Evolutionary conservation across 92 coral and sea anemone species (phyloP).

Genomic region (Palythoa heliodiscus): DNA sequence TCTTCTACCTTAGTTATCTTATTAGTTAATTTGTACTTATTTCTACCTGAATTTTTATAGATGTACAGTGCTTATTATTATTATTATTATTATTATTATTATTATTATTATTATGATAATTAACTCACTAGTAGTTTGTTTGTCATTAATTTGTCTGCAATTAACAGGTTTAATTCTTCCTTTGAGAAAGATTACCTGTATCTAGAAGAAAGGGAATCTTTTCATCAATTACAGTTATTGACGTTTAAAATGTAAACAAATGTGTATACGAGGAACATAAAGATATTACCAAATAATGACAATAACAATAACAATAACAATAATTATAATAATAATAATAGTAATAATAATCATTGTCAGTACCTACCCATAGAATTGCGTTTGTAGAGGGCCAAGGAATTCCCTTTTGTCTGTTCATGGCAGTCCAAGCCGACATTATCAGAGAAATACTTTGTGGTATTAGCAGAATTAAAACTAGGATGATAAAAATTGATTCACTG

Average conservation of each 20-base stretch:
- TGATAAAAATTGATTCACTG: conserved; percentile 30
- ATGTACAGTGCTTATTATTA: too few relatives aligned
- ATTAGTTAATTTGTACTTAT: too few relatives aligned
- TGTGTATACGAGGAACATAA: not conserved
- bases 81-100: too few relatives aligned
- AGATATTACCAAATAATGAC: not conserved
- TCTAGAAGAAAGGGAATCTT: not conserved
- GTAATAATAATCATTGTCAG: not conserved
- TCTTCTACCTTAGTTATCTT: too few relatives aligned
- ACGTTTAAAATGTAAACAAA: not conserved
- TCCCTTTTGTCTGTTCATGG: conserved; percentile 32
- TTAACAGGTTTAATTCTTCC: not conserved
- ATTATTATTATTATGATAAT: not conserved
- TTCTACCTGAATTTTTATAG: too few relatives aligned
- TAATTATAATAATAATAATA: not conserved
- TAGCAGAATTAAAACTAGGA: conserved; percentile 3
- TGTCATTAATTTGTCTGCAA: not conserved
- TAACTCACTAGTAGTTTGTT: not conserved
- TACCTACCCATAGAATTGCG: conserved; percentile 37
- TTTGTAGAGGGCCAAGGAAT: conserved; percentile 34
- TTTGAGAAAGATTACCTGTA: not conserved
- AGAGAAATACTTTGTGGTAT: conserved; percentile 38
- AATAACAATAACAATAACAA: too few relatives aligned
- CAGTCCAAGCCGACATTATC: conserved; percentile 39
- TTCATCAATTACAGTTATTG: not conserved